phyloP scores from a whole-genome alignment of 1,140 invertebrate genomes.

The Drosophila truncata region DNA sequence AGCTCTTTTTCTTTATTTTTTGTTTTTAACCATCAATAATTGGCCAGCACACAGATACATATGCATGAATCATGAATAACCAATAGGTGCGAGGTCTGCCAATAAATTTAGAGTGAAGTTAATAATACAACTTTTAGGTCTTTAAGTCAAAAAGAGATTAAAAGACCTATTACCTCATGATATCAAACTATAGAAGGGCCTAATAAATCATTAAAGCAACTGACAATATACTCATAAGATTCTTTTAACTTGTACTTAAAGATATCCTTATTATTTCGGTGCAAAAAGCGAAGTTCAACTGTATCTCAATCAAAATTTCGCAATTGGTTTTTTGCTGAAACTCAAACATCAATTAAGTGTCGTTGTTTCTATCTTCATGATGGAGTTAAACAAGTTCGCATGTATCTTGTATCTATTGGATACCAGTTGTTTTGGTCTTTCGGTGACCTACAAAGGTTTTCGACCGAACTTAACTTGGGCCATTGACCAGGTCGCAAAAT shows the following conservation, averaged over 20 bases:
- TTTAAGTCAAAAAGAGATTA: not conserved
- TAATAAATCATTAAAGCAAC: not conserved
- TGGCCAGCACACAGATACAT: conserved; percentile 22
- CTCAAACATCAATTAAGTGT: too few species aligned
- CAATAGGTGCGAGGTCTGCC: conserved; percentile 8
- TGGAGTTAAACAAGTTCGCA: conserved; percentile 8
- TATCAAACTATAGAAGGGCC: not conserved
- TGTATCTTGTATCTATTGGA: conserved; percentile 4
- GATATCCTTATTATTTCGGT: too few species aligned
- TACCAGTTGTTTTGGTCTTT: conserved; percentile 32
- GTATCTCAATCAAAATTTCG: not conserved
- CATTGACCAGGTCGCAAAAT: conserved; percentile 30
- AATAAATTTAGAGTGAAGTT: not conserved
- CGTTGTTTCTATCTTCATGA: not conserved
- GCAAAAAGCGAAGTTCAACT: too few species aligned
- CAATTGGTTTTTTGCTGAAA: not conserved
- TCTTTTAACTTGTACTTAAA: too few species aligned
- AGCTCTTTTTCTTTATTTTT: conserved; percentile 27
- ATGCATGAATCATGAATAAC: conserved; percentile 47
- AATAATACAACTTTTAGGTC: not conserved
- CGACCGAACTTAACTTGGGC: conserved; percentile 2
- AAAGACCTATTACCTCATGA: not conserved
- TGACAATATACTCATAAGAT: too few species aligned
- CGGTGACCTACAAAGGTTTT: conserved; percentile 66
- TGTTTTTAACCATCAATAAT: conserved; percentile 33